These are phyloP conservation scores for Watsonalla binaria DNA, from an alignment of 2,888 invertebrate genomes.

Conservation along the genomic window DNA sequence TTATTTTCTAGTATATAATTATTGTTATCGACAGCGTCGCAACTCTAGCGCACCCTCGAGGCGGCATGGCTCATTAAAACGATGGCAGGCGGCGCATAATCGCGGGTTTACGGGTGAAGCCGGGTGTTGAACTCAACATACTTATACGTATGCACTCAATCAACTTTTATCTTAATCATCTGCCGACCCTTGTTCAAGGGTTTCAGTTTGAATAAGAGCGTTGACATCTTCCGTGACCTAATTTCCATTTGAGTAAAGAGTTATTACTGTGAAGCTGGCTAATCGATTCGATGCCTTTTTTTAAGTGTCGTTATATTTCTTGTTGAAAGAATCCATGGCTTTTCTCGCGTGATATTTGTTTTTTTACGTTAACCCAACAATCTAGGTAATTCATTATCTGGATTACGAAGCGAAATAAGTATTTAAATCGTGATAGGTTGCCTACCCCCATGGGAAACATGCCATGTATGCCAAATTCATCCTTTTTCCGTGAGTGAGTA, in stretches of 20 bases:
- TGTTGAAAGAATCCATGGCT: too few relatives aligned
- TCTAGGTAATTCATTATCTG: too few relatives aligned
- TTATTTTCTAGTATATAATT: background rate
- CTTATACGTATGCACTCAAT: conserved; percentile 12
- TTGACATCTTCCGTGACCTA: background rate
- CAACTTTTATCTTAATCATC: conserved; percentile 21
- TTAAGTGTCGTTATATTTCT: too few relatives aligned
- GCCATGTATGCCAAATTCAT: too few relatives aligned
- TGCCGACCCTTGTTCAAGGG: conserved; percentile 7
- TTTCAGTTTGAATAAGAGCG: background rate
- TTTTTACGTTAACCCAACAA: too few relatives aligned
- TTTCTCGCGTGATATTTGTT: too few relatives aligned
- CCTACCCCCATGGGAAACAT: too few relatives aligned
- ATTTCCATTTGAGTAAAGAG: background rate
- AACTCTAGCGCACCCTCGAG: conserved; percentile 18
- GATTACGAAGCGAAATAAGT: too few relatives aligned
- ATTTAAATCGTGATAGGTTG: too few relatives aligned
- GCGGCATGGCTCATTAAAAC: conserved; percentile 40
- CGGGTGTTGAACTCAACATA: conserved; percentile 7
- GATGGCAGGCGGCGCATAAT: conserved; percentile 37
- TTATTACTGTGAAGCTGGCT: background rate
- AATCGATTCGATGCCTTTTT: background rate
- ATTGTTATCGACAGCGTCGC: conserved; percentile 4
- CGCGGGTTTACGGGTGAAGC: conserved; percentile 39
- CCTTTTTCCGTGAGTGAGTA: too few relatives aligned